These are phyloP conservation scores for Bombus superbus DNA, from an alignment of 1,140 invertebrate genomes.

Conservation along the genomic window DNA sequence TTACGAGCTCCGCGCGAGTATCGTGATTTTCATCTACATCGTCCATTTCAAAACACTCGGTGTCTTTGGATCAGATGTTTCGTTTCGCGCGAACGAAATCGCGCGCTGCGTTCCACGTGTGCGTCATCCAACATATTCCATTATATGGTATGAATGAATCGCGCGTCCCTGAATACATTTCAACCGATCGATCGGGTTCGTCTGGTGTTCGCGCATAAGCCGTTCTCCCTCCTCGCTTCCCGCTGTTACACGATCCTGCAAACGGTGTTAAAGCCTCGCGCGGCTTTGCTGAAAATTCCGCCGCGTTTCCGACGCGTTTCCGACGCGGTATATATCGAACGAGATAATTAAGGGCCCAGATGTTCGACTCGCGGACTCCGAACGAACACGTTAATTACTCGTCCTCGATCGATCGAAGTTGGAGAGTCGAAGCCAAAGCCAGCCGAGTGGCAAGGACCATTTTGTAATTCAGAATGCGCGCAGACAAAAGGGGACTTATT, in stretches of 20 bases:
- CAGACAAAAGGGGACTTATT: constrained; percentile 12
- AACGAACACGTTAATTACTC: constrained; percentile 6
- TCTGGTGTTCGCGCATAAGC: constrained; percentile 31
- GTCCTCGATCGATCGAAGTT: background rate
- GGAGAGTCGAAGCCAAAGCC: too few species aligned
- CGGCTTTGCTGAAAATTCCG: background rate
- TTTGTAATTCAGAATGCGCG: background rate
- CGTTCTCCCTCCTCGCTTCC: background rate
- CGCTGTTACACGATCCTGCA: background rate
- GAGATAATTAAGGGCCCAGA: constrained; percentile 14
- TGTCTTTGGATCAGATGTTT: constrained; percentile 42
- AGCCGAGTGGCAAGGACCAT: too few species aligned
- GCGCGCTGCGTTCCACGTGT: constrained; percentile 22
- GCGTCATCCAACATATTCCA: constrained; percentile 43
- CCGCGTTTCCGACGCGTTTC: background rate
- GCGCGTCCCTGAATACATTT: constrained; percentile 60
- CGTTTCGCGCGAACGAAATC: constrained; percentile 48
- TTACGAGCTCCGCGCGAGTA: too few species aligned
- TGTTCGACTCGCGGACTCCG: background rate
- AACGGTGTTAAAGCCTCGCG: background rate
- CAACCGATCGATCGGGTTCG: constrained; percentile 51
- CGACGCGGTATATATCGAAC: background rate
- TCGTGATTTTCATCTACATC: background rate
- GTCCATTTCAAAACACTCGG: background rate
- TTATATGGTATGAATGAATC: constrained; percentile 64